Conservation (phyloP, 2,113 vertebrate species). For the Osmerus mordax region DNA sequence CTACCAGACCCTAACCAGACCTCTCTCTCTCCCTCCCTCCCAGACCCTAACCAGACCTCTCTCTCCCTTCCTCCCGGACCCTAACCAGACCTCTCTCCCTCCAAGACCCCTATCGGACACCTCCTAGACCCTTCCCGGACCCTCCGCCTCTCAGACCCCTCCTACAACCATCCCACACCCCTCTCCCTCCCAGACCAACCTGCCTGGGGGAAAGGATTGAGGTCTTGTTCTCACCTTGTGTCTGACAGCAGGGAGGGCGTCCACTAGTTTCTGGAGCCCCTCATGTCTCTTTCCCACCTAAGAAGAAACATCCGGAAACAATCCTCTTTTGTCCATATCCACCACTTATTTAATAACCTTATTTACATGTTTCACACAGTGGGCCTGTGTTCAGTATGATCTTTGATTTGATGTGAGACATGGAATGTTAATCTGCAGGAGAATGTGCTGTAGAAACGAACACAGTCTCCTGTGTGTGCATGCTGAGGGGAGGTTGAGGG, state of each 20-base stretch:
- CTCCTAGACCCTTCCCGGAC: too few species aligned
- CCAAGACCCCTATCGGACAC: too few species aligned
- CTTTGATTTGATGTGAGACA: too few species aligned
- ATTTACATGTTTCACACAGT: not conserved
- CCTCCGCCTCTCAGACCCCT: not conserved
- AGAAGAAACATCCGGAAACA: not conserved
- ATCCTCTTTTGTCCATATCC: not conserved
- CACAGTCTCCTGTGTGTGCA: not conserved
- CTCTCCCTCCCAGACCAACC: too few species aligned
- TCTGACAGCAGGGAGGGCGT: constrained; percentile 85
- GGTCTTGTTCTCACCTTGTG: constrained; percentile 80
- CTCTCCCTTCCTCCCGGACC: too few species aligned
- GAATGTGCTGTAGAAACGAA: not conserved
- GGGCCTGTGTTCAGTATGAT: not conserved
- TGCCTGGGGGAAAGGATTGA: too few species aligned
- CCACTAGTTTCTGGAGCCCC: constrained; percentile 90
- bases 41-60: too few species aligned
- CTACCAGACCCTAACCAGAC: too few species aligned
- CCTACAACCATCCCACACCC: not conserved
- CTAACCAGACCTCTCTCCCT: too few species aligned
- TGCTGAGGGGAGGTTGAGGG: not conserved
- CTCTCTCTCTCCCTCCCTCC: too few species aligned
- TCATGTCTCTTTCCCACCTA: constrained; percentile 87
- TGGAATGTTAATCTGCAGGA: not conserved
- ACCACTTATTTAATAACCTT: not conserved